A percentile compares a stretch with the other conserved stretches of the same genome.
Evolutionary conservation across 2,888 invertebrate genomes (phyloP).

Genomic region (Rotaria sp.): DNA sequence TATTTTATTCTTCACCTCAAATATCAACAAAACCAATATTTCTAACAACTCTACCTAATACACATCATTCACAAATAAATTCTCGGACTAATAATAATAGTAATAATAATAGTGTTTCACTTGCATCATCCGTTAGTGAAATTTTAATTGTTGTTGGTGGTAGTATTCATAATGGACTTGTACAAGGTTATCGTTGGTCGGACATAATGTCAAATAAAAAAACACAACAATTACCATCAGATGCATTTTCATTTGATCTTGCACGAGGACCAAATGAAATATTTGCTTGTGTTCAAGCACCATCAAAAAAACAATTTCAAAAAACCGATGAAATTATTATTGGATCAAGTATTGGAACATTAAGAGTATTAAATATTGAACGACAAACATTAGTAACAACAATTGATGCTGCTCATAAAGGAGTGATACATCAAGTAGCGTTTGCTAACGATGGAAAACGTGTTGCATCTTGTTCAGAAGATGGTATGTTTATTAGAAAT

Average conservation of each 20-base stretch:
- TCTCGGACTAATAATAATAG: not conserved
- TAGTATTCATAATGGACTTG: not conserved
- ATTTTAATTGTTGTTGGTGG: not conserved
- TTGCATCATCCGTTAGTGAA: not conserved
- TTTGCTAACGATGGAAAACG: slow-evolving; percentile 11
- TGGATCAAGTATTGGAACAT: not conserved
- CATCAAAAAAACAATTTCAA: not conserved
- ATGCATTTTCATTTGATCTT: not conserved
- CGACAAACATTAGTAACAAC: not conserved
- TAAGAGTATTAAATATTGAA: slow-evolving; percentile 6
- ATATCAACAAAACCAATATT: slow-evolving; percentile 2
- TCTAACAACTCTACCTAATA: not conserved
- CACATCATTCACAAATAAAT: not conserved
- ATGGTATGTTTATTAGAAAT: not conserved
- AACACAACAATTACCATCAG: not conserved
- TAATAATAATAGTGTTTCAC: not conserved
- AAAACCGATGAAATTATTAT: not conserved
- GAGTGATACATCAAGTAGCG: not conserved
- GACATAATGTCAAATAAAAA: not conserved
- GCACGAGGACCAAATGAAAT: not conserved
- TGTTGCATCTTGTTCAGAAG: not conserved
- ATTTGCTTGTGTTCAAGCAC: slow-evolving; percentile 2
- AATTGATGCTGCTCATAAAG: not conserved
- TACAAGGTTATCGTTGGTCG: slow-evolving; percentile 14
- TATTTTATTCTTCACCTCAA: slow-evolving; percentile 2